Base-by-base conservation (phyloP, 2,888 invertebrate species). In the Stegophylla sp. region DNA sequence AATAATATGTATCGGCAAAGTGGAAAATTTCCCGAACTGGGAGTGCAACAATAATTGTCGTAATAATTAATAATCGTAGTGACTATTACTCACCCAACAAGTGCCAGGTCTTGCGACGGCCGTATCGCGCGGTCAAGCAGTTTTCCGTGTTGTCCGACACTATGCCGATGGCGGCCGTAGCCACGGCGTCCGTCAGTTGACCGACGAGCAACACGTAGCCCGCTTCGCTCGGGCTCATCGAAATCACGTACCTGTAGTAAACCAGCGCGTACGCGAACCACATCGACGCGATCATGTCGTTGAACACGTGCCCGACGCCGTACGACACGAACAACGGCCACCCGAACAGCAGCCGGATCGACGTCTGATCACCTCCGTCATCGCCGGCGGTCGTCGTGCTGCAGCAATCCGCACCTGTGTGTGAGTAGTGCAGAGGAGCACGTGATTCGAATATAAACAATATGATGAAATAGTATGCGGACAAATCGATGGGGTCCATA, bases 221-320 rank as follows among this genome's bases (percentile, higher is more conserved):
- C 1, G 90, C 86, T 82, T 87, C 84, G 10, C 85, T 84, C 77
- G 87, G 86, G 82, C 86, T 85, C 83, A 89, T 88, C 34, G 86
- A 86, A 23, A 89, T 86, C 5, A 91, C 91, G 84, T 89, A 87
- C 83, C 91, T 90, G 84, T 95, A 92, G 87, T 92, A 97, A 75
- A 97, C 91, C 84, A 97, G 88, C 67, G 95, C 90, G 87, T 97
- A 97, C 1, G 94, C 94, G 87, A 97, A 97, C 96, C 97, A 97
- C 90, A 97, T 92, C 82, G 95, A 93, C 23, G 96, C 95, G 87
- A 94, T 95, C 61, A 97, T 89, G 87, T 97, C 97, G 87, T 97
- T 97, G 84, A 95, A 89, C 72, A 96, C 91, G 87, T 97, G 96
- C 0, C 97, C 96, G 73, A 95, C 89, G 59, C 91, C 90, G 86